Percentiles rank a stretch among this genome's conserved stretches.
These are phyloP conservation scores for Cossypha niveicapilla DNA, from an alignment of 2,797 vertebrate species.

Conservation along the genomic window DNA sequence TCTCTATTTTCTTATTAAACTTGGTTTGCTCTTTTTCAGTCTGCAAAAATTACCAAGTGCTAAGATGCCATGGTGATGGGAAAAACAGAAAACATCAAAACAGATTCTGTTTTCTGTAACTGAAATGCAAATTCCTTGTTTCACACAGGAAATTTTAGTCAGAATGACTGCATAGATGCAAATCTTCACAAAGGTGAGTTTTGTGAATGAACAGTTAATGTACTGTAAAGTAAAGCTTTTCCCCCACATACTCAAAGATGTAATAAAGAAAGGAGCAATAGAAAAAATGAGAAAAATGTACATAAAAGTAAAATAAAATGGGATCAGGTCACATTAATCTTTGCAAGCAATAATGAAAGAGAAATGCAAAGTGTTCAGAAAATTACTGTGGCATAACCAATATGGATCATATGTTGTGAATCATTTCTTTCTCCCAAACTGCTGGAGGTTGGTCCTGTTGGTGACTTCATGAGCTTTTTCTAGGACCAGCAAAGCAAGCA, in stretches of 20 bases:
- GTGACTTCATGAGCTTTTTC: background rate
- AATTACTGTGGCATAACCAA: background rate
- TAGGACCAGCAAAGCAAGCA: background rate
- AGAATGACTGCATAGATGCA: background rate
- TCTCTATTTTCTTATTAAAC: background rate
- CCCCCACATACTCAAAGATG: background rate
- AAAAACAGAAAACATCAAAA: background rate
- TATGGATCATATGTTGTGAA: background rate
- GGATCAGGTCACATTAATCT: background rate
- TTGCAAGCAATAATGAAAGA: background rate
- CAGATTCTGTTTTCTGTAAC: constrained; percentile 19
- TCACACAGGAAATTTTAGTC: constrained; percentile 1
- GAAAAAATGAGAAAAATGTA: background rate
- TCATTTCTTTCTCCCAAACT: background rate
- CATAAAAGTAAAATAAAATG: background rate
- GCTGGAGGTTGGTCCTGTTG: background rate
- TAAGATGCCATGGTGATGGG: background rate
- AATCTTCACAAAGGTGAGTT: background rate
- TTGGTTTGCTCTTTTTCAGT: constrained; percentile 16
- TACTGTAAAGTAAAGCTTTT: background rate
- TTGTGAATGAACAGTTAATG: background rate
- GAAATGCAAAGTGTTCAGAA: background rate
- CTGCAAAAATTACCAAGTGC: background rate
- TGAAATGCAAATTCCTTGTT: constrained; percentile 38
- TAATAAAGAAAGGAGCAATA: background rate